phyloP scores from a whole-genome alignment of 2,797 vertebrate genomes.

The Coregonus suidteri region DNA sequence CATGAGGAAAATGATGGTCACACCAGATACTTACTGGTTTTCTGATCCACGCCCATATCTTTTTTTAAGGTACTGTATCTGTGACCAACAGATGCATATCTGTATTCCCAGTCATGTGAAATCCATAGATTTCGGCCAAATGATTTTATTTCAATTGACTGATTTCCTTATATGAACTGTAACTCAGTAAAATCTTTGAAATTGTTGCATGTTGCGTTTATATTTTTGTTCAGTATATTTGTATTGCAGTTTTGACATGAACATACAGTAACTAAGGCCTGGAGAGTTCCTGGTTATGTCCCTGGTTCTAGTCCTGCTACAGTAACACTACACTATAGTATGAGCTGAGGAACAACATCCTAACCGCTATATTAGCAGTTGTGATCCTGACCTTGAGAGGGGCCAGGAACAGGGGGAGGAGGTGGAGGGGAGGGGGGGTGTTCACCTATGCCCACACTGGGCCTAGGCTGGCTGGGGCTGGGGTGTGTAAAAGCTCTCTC shows the following conservation, averaged over 20 bases:
- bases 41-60: no score
- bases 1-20: no score
- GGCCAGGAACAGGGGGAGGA: slow-evolving; percentile 39
- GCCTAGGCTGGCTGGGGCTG: slow-evolving; percentile 44
- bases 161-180: no score
- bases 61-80: no score
- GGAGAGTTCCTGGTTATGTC: neutral
- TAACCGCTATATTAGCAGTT: slow-evolving; percentile 39
- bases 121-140: no score
- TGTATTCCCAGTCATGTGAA: no score
- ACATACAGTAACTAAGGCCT: neutral
- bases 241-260: neutral
- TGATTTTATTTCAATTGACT: no score
- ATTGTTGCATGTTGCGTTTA: no score
- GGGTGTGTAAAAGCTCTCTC: slow-evolving; percentile 55
- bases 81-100: no score
- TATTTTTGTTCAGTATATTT: no score
- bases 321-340: slow-evolving; percentile 34
- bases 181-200: no score
- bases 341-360: slow-evolving; percentile 8
- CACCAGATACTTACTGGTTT: no score
- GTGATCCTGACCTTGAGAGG: slow-evolving; percentile 39
- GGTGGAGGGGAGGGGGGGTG: slow-evolving; percentile 2
- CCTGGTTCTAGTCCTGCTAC: slow-evolving; percentile 32
- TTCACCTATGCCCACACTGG: slow-evolving; percentile 62